Conservation (phyloP, 2,888 invertebrate species). For the Marasmarcha lunaedactyla region DNA sequence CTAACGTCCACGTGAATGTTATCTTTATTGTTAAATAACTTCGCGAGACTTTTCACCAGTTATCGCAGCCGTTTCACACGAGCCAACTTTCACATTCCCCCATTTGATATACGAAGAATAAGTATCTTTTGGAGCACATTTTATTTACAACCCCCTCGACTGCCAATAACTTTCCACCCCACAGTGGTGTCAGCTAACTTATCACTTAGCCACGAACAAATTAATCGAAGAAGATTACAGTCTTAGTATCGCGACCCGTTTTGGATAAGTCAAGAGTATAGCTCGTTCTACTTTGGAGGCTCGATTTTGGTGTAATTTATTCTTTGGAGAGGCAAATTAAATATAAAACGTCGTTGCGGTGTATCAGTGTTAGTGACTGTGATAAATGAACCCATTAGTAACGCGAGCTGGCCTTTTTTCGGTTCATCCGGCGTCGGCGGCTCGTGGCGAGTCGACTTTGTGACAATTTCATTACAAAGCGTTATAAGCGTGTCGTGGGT, state of each 20-base stretch:
- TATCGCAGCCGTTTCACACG: constrained; percentile 20
- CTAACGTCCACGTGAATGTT: constrained; percentile 32
- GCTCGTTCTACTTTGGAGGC: constrained; percentile 48
- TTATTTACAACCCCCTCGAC: constrained; percentile 14
- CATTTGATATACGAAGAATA: constrained; percentile 1
- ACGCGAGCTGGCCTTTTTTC: constrained; percentile 68
- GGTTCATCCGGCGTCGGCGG: constrained; percentile 64
- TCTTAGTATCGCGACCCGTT: constrained; percentile 38
- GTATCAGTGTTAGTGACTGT: constrained; percentile 70
- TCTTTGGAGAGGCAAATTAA: constrained; percentile 64
- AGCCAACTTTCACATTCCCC: constrained; percentile 18
- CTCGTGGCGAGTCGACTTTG: constrained; percentile 56
- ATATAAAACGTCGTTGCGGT: constrained; percentile 69
- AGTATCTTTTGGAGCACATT: constrained; percentile 4
- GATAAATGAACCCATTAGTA: constrained; percentile 71
- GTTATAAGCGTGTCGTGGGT: constrained; percentile 62
- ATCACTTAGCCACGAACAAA: constrained; percentile 58
- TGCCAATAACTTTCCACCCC: constrained; percentile 26
- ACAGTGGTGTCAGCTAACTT: constrained; percentile 35
- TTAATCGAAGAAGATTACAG: constrained; percentile 57
- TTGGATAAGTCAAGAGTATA: constrained; percentile 50
- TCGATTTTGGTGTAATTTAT: constrained; percentile 65
- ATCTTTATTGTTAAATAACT: constrained; percentile 36
- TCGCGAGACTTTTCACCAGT: constrained; percentile 22
- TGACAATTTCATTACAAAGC: constrained; percentile 71